phyloP scores from a whole-genome alignment of 2,113 vertebrate species.

The Pyrgilauda ruficollis region DNA sequence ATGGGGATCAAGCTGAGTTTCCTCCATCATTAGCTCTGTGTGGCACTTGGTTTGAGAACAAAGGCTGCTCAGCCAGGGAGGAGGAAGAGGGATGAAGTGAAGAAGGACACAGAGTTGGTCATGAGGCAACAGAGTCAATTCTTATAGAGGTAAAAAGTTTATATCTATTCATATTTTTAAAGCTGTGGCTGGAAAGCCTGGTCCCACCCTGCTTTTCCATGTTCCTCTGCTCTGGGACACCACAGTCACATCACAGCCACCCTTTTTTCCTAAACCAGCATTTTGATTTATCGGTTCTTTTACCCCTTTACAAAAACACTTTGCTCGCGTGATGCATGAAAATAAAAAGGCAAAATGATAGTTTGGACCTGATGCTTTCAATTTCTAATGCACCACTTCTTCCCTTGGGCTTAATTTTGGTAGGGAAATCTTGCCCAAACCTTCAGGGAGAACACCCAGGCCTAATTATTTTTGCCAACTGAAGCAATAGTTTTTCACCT shows the following conservation, averaged over 20 bases:
- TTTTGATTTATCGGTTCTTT: background rate
- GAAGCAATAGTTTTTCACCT: background rate
- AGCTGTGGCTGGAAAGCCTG: background rate
- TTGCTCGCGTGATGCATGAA: accelerated
- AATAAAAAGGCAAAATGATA: background rate
- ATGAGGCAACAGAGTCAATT: background rate
- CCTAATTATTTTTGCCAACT: constrained; percentile 6
- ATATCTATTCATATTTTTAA: background rate
- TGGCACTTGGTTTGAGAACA: background rate
- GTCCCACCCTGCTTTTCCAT: background rate
- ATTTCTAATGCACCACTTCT: background rate
- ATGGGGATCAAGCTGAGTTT: background rate
- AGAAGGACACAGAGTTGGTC: background rate
- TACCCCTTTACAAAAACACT: background rate
- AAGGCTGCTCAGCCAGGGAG: background rate
- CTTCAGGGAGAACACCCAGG: background rate
- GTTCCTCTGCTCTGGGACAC: too few relatives aligned
- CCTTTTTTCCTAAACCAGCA: background rate
- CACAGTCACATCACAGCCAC: background rate
- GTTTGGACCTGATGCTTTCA: background rate
- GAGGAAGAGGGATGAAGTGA: background rate
- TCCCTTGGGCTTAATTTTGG: background rate
- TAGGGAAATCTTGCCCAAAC: background rate
- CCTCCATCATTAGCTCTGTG: too few relatives aligned
- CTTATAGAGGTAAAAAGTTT: background rate